Conservation (phyloP, 2,888 invertebrate genomes). For the Lithophane leautieri region DNA sequence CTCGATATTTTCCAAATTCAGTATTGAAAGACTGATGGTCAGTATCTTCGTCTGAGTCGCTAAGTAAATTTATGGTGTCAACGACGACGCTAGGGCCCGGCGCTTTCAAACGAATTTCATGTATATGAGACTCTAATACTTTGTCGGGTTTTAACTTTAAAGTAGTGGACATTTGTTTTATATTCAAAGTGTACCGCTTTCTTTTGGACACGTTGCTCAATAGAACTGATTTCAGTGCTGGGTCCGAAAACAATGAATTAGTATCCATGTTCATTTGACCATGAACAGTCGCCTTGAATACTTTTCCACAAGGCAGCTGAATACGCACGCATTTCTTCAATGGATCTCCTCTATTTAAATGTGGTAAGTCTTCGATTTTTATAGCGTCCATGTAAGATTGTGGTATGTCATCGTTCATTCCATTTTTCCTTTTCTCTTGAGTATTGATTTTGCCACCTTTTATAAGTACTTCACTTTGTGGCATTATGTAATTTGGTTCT, state of each 20-base stretch:
- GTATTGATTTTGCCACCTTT: background rate
- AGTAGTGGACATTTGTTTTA: conserved; percentile 73
- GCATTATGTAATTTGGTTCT: conserved; percentile 36
- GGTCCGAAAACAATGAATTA: conserved; percentile 77
- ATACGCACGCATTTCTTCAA: conserved; percentile 76
- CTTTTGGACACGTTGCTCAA: conserved; percentile 70
- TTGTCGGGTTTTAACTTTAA: conserved; percentile 59
- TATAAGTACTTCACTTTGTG: background rate
- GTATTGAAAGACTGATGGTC: conserved; percentile 70
- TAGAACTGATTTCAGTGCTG: conserved; percentile 75
- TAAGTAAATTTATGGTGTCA: conserved; percentile 83
- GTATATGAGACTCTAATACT: conserved; percentile 67
- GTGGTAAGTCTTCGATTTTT: conserved; percentile 74
- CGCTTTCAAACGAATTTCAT: conserved; percentile 64
- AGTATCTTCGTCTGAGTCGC: conserved; percentile 82
- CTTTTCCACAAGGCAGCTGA: conserved; percentile 78
- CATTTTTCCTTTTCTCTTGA: conserved; percentile 4
- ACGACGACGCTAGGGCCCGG: conserved; percentile 15
- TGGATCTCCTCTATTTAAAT: conserved; percentile 62
- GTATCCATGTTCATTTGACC: conserved; percentile 75
- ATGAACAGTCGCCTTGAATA: conserved; percentile 80
- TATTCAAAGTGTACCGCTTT: conserved; percentile 77
- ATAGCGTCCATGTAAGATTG: conserved; percentile 70
- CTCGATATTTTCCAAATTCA: conserved; percentile 79
- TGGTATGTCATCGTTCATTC: conserved; percentile 42